phyloP scores from a whole-genome alignment of 2,888 invertebrate genomes.

The Nipponacmea schrenckii region DNA sequence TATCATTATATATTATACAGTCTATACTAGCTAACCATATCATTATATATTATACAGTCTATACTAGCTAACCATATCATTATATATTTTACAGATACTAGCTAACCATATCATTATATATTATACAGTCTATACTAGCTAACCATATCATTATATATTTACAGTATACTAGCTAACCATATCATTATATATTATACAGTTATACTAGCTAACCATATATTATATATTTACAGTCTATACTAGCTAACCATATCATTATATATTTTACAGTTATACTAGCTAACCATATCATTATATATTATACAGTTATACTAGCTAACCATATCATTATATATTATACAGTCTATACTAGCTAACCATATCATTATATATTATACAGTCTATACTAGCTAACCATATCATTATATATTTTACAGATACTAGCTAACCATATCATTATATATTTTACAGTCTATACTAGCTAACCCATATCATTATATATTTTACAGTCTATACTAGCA shows the following conservation, averaged over 20 bases:
- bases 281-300: conserved; percentile 8
- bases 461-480: no score
- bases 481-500: no score
- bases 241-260: background rate
- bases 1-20: conserved; percentile 71
- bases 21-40: background rate
- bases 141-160: no score
- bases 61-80: background rate
- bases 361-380: conserved; percentile 71
- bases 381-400: no score
- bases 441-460: conserved; percentile 77
- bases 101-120: background rate
- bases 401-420: no score
- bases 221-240: no score
- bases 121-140: no score
- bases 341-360: conserved; percentile 70
- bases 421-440: background rate
- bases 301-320: conserved; percentile 76
- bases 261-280: conserved; percentile 76
- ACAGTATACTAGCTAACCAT: background rate
- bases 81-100: conserved; percentile 80
- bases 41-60: conserved; percentile 71
- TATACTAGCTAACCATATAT: no score
- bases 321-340: conserved; percentile 48
- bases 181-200: conserved; percentile 71